These are phyloP conservation scores for Petroica traversi DNA, from an alignment of 2,113 vertebrate species.

Conservation along the genomic window DNA sequence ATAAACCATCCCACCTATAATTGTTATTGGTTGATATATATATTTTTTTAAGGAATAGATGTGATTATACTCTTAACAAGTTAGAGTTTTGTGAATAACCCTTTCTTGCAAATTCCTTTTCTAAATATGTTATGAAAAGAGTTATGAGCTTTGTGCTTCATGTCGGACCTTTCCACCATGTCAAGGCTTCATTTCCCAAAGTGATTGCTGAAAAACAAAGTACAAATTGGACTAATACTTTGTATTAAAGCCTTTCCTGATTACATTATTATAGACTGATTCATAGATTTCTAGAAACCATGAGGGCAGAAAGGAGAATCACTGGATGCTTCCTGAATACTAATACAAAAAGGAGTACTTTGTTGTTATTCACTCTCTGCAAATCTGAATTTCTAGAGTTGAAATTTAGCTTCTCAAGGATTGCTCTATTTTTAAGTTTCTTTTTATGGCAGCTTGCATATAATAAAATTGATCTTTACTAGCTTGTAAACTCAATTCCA, in stretches of 20 bases:
- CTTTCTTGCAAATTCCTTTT: not conserved
- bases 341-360: not conserved
- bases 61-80: not conserved
- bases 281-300: not conserved
- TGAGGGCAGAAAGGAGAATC: not conserved
- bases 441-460: not conserved
- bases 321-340: not conserved
- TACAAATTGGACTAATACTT: not conserved
- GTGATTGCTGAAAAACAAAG: not conserved
- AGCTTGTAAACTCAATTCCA: not conserved
- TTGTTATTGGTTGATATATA: not conserved
- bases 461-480: not conserved
- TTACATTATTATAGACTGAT: not conserved
- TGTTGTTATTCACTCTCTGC: not conserved
- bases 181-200: not conserved
- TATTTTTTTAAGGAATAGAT: not conserved
- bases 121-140: not conserved
- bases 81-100: not conserved
- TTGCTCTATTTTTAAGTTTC: too few species aligned
- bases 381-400: not conserved
- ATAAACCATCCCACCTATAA: not conserved
- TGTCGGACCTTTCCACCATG: not conserved
- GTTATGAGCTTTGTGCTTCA: not conserved
- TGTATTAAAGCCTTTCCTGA: not conserved
- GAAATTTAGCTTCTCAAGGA: not conserved